Percentiles rank a stretch among this genome's conserved stretches.
These are phyloP conservation scores for Anarhynchus alexandrinus DNA, from an alignment of 2,113 vertebrate genomes.

Conservation along the genomic window DNA sequence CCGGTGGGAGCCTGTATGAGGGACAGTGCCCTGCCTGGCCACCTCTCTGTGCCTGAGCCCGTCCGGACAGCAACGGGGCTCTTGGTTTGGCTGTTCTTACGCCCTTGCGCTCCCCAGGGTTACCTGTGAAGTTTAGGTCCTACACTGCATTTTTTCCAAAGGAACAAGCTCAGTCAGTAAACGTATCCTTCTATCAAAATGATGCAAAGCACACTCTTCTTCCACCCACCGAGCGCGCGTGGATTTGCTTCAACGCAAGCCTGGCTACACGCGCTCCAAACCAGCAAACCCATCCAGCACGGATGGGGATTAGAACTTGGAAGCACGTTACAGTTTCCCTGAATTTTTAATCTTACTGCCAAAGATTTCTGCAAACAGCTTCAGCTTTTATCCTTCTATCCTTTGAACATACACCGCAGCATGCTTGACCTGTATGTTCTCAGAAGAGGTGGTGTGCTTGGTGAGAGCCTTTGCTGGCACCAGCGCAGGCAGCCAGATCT, in stretches of 20 bases:
- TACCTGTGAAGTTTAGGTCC: background rate
- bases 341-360: background rate
- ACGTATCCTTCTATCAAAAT: background rate
- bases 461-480: background rate
- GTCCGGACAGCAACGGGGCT: accelerated
- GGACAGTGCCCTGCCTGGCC: background rate
- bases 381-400: background rate
- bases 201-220: background rate
- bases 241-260: background rate
- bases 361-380: background rate
- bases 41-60: accelerated
- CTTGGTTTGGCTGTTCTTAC: background rate
- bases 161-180: background rate
- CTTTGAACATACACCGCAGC: background rate
- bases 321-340: background rate
- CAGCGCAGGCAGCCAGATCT: background rate
- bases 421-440: background rate
- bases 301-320: background rate
- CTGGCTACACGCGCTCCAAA: background rate
- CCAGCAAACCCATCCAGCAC: background rate
- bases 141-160: background rate
- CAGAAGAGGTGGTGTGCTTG: background rate
- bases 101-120: background rate
- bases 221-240: accelerated
- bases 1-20: background rate